Evolutionary conservation across 2,113 vertebrate species (phyloP).

Genomic region (Scomber scombrus): DNA sequence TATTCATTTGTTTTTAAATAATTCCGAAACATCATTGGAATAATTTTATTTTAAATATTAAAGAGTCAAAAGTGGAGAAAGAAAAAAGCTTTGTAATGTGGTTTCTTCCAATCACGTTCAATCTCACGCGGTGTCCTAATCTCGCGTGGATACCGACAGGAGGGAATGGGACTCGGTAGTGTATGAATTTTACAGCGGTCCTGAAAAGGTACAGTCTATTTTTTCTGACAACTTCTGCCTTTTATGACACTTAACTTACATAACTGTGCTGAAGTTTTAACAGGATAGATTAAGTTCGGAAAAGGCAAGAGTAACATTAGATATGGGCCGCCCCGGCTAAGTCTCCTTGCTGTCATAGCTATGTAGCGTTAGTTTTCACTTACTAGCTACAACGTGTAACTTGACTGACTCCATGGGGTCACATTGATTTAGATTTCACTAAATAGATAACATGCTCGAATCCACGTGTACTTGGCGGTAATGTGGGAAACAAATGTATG

Average conservation of each 20-base stretch:
- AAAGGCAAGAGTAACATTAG: not conserved
- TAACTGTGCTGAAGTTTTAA: not conserved
- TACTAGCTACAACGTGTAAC: not conserved
- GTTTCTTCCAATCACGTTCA: conserved; percentile 65
- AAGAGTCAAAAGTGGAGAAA: not conserved
- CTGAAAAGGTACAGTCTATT: conserved; percentile 40
- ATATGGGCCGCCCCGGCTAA: not conserved
- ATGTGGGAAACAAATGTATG: too few species aligned
- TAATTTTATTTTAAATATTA: not conserved
- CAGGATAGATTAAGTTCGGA: not conserved
- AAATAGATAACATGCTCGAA: not conserved
- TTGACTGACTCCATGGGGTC: too few species aligned
- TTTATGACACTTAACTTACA: too few species aligned
- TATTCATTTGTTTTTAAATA: rapidly evolving
- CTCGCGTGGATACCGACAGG: conserved; percentile 53
- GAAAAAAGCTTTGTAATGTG: conserved; percentile 10
- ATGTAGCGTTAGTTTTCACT: not conserved
- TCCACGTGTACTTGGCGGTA: conserved; percentile 27
- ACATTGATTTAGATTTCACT: not conserved
- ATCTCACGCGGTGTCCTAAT: not conserved
- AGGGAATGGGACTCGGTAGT: too few species aligned
- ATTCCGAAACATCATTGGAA: rapidly evolving
- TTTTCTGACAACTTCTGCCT: rapidly evolving
- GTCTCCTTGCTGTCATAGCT: not conserved
- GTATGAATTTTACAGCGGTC: not conserved